Evolutionary conservation across 2,797 vertebrate species (phyloP).

Genomic region (Xiphophorus birchmanni): DNA sequence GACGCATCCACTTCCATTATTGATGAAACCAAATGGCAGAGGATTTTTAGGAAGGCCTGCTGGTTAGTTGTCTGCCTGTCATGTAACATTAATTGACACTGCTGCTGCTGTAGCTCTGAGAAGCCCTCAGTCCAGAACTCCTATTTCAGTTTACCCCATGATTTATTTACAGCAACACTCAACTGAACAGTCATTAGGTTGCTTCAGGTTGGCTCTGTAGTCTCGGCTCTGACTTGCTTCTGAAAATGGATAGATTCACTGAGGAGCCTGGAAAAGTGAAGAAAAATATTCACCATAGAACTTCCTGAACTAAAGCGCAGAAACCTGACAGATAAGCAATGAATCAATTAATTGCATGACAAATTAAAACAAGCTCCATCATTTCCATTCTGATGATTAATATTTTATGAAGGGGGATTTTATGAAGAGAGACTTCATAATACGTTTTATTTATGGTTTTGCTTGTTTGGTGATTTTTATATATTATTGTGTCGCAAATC

Average conservation of each 20-base stretch:
- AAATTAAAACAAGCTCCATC: too few species aligned
- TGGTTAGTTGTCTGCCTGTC: constrained; percentile 60
- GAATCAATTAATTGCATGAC: too few species aligned
- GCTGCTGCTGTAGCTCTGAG: constrained; percentile 32
- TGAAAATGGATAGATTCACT: constrained; percentile 12
- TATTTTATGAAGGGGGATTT: too few species aligned
- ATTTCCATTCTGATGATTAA: too few species aligned
- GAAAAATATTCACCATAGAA: neutral
- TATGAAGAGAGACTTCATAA: too few species aligned
- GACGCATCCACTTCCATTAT: constrained; percentile 64
- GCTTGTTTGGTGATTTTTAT: too few species aligned
- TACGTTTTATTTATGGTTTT: too few species aligned
- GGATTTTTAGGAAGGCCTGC: constrained; percentile 46
- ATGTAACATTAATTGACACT: constrained; percentile 69
- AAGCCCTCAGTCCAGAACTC: constrained; percentile 34
- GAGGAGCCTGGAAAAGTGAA: constrained; percentile 1
- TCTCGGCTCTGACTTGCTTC: constrained; percentile 7
- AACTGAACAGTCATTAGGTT: constrained; percentile 32
- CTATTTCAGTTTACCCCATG: constrained; percentile 63
- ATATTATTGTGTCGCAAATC: too few species aligned
- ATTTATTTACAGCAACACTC: constrained; percentile 71
- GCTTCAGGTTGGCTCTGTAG: constrained; percentile 31
- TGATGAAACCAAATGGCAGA: constrained; percentile 68
- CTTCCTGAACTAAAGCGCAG: neutral
- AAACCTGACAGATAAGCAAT: neutral